Evolutionary conservation across 2,113 vertebrate genomes (phyloP).

Genomic region (Symphodus melops): DNA sequence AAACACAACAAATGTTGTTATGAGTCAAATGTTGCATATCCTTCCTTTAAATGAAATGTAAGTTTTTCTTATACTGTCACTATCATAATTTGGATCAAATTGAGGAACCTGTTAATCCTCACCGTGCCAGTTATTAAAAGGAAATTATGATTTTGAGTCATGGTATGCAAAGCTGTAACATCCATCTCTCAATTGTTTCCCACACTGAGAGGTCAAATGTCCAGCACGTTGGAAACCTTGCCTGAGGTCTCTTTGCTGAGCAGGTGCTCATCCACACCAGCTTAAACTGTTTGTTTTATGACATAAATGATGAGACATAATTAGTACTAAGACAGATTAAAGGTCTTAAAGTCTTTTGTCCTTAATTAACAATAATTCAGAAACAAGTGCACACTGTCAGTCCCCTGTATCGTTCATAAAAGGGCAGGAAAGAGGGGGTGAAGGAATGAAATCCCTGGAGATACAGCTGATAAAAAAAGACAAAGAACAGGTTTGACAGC

Average conservation of each 20-base stretch:
- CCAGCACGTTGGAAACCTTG: conserved; percentile 15
- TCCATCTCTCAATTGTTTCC: background rate
- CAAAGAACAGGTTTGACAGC: conserved; percentile 69
- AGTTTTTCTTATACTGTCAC: no score
- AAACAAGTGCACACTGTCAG: background rate
- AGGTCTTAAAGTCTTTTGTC: background rate
- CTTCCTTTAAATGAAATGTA: no score
- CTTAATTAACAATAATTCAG: conserved; percentile 11
- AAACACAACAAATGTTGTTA: no score
- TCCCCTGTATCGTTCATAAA: conserved; percentile 19
- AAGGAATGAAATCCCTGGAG: conserved; percentile 43
- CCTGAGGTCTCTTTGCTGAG: background rate
- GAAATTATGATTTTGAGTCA: background rate
- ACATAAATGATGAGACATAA: background rate
- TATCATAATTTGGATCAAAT: no score
- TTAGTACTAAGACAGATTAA: conserved; percentile 8
- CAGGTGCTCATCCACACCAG: conserved; percentile 27
- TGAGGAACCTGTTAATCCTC: no score
- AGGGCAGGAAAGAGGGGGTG: conserved; percentile 44
- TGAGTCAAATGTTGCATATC: no score
- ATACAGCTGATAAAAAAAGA: conserved; percentile 55
- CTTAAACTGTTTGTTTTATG: background rate
- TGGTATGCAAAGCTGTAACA: background rate
- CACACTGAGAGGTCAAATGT: conserved; percentile 34
- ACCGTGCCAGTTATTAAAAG: background rate